Evolutionary conservation across 2,888 invertebrate species (phyloP).

Genomic region (Caenorhabditis japonica): DNA sequence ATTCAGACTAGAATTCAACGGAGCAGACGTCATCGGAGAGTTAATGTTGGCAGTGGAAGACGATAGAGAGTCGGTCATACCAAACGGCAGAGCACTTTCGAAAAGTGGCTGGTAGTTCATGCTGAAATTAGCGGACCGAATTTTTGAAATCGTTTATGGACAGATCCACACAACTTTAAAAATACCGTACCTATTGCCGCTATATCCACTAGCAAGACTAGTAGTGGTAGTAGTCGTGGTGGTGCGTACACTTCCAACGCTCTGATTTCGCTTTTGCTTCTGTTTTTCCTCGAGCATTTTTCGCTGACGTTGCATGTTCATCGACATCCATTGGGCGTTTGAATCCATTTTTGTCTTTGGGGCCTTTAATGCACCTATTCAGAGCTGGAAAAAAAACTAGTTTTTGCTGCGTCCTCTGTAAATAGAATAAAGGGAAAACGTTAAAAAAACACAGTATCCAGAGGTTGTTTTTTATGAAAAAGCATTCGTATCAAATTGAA

Average conservation of each 20-base stretch:
- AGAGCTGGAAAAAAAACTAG: too few species aligned
- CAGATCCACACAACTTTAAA: too few species aligned
- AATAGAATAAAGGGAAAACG: too few species aligned
- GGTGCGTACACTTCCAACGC: slow-evolving; percentile 58
- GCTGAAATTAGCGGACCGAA: too few species aligned
- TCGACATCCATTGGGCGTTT: slow-evolving; percentile 63
- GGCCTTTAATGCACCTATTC: too few species aligned
- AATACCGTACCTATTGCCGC: too few species aligned
- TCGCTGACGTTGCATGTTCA: slow-evolving; percentile 67
- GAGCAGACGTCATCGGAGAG: slow-evolving; percentile 6
- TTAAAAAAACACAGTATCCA: too few species aligned
- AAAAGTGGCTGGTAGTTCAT: slow-evolving; percentile 16
- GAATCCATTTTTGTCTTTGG: too few species aligned
- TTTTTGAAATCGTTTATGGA: too few species aligned
- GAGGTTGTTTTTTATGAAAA: too few species aligned
- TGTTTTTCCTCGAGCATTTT: slow-evolving; percentile 75
- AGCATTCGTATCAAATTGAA: too few species aligned
- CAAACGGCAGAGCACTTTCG: slow-evolving; percentile 9
- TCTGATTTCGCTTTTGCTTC: slow-evolving; percentile 64
- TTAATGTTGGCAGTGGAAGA: slow-evolving; percentile 7
- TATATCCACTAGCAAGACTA: slow-evolving; percentile 4
- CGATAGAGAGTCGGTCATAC: neutral
- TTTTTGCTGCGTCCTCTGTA: too few species aligned
- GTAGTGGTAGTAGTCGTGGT: slow-evolving; percentile 28
- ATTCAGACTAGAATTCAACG: neutral